Base-by-base conservation (phyloP, 2,888 invertebrate genomes). In the Campoplex nolae region DNA sequence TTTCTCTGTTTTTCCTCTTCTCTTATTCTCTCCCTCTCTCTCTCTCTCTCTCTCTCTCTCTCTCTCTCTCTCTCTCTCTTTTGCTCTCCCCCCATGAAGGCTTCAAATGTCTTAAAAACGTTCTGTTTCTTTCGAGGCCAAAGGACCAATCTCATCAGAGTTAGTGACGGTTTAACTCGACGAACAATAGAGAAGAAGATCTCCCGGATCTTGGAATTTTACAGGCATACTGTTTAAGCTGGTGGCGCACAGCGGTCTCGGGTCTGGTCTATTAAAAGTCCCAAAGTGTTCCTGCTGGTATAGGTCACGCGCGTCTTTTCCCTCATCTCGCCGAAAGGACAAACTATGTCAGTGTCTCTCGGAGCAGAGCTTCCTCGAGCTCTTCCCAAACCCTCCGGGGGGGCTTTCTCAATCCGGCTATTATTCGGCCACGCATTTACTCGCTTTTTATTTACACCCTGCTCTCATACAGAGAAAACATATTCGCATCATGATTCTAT, bases 111-210 rank as follows among this genome's bases (percentile, higher is more conserved):
- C 75, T 76, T 56, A 42, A 45, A 45, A 56, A 45, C 35, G 65
- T 75, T 82, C 68, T 28, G 65, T 75, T 48, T 76, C 71, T 70
- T 42, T 65, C 87, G 85, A 85, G 86, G 88, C 71, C 87, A 77
- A 84, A 58, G 82, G 88, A 88, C 89, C 89, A 90, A 90, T 88
- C 90, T 91, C 91, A 90, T 92, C 89, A 90, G 89, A 90, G 89
- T 92, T 92, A 92, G 91, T 89, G 90, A 87, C 90, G 90, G 88
- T 92, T 92, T 90, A 91, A 90, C 91, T 88, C 89, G 70, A 87
- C 87, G 90, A 90, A 92, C 92, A 92, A 92, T 87, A 42, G 79
- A 42, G 79, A 56, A 32, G 16, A 51, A 13, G 32, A 79, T 80
- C 78, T 70, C 42, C 84, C 18, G 74, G 68, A 54, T 84, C 76